Evolutionary conservation across 2,113 vertebrate species (phyloP), one percentile per base, ranked within the genome.

Genomic region (Synodontis membranacea): DNA sequence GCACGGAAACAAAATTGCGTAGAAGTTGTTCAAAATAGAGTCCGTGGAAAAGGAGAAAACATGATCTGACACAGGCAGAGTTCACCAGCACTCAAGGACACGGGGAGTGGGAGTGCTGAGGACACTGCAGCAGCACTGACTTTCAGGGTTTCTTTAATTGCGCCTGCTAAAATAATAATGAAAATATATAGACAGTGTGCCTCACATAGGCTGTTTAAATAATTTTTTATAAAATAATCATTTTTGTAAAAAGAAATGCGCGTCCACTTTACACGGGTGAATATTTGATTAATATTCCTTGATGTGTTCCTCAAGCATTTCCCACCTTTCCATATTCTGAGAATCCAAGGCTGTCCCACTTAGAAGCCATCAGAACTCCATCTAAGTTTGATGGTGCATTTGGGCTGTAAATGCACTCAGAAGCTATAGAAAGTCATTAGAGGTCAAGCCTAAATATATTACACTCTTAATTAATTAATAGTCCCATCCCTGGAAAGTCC

Each of bases 41-140:
- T 23, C n/a, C 25, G 54, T 52, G 62, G 15, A 58, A 84, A 44
- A 75, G 14, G 21, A 76, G 52, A 56, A 84, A 84, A 76, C 52
- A 54, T 25, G 21, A 54, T 83, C 28, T 54, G 64, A 54, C 60
- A 34, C 14, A 31, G 17, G 56, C 34, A 56, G 52, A 80, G 31
- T 83, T 68, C 17, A 68, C 42, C 17, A 37, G 42, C 44, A 70
- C 52, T 83, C n/a, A 80, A 39, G 78, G 76, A 39, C 48, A 37
- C 10, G 3, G 19, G 17, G 42, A 58, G 34, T 7, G n/a, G 12
- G 78, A 42, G 34, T 42, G 52, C 50, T 80, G 37, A 42, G 21
- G 19, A 5, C 5, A 37, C 68, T 42, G 37, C 8, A 28, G 58
- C 14, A 34, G 14, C 64, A 4, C 31, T 19, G 28, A 50, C 23